Evolutionary conservation across 2,113 vertebrate genomes (phyloP).

Genomic region (Calypte anna): DNA sequence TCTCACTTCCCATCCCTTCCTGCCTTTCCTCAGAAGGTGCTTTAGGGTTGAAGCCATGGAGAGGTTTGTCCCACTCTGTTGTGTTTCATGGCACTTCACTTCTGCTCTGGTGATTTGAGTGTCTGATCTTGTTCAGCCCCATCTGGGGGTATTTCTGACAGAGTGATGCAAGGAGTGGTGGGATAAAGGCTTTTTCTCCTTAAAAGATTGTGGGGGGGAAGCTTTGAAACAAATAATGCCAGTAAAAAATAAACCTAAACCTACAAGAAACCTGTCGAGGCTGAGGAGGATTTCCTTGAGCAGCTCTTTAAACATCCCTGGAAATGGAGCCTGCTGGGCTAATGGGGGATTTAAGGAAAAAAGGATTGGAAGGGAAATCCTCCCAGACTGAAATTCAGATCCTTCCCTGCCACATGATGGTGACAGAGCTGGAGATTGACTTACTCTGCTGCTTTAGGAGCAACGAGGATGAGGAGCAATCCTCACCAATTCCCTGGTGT

Average conservation of each 20-base stretch:
- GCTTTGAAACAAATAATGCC: not conserved
- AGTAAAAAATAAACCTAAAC: not conserved
- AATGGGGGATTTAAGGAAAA: not conserved
- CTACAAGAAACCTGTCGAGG: not conserved
- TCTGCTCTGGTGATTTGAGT: not conserved
- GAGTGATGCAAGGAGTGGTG: not conserved
- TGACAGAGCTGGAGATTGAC: not conserved
- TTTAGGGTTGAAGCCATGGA: not conserved
- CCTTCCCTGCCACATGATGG: accelerated
- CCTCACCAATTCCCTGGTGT: not conserved
- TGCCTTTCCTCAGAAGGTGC: not conserved
- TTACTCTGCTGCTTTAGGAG: not conserved
- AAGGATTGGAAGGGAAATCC: not conserved
- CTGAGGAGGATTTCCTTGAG: not conserved
- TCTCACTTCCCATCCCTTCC: not conserved
- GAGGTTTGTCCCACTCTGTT: not conserved
- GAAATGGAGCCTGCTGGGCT: not conserved
- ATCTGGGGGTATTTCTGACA: not conserved
- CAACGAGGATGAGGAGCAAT: not conserved
- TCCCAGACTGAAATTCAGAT: not conserved
- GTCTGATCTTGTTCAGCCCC: not conserved
- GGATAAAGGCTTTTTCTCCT: not conserved
- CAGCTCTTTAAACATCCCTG: not conserved
- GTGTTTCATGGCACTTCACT: not conserved
- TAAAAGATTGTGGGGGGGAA: not conserved